Conservation (phyloP, 2,888 invertebrate species). For the Subacronicta megacephala region DNA sequence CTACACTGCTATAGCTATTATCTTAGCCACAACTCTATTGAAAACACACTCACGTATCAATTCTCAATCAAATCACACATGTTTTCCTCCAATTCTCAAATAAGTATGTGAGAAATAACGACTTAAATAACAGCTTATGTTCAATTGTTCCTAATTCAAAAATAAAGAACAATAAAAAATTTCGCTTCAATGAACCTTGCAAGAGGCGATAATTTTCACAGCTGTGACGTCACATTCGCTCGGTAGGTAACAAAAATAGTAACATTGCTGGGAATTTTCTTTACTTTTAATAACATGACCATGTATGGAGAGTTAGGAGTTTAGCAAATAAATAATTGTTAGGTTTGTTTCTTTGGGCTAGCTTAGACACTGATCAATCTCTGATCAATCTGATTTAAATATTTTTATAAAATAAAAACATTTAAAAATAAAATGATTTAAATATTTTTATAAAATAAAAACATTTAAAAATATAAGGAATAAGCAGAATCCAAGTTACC, state of each 20-base stretch:
- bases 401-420: too few species aligned
- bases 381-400: too few species aligned
- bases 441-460: too few species aligned
- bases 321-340: constrained; percentile 1
- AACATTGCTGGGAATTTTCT: constrained; percentile 18
- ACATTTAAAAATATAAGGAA: too few species aligned
- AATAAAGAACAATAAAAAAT: constrained; percentile 19
- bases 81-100: too few species aligned
- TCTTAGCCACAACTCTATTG: too few species aligned
- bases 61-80: background rate
- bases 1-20: too few species aligned
- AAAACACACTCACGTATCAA: too few species aligned
- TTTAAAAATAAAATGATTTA: too few species aligned
- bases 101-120: constrained; percentile 9
- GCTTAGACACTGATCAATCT: too few species aligned
- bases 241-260: background rate
- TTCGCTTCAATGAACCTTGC: constrained; percentile 18
- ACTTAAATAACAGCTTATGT: constrained; percentile 4
- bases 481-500: too few species aligned
- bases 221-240: constrained; percentile 28
- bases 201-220: constrained; percentile 29
- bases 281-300: constrained; percentile 6
- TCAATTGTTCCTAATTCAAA: constrained; percentile 1
- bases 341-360: too few species aligned
- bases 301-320: constrained; percentile 2